These are phyloP conservation scores for Caenorhabditis doughertyi DNA, from an alignment of 2,888 invertebrate genomes.

Conservation along the genomic window DNA sequence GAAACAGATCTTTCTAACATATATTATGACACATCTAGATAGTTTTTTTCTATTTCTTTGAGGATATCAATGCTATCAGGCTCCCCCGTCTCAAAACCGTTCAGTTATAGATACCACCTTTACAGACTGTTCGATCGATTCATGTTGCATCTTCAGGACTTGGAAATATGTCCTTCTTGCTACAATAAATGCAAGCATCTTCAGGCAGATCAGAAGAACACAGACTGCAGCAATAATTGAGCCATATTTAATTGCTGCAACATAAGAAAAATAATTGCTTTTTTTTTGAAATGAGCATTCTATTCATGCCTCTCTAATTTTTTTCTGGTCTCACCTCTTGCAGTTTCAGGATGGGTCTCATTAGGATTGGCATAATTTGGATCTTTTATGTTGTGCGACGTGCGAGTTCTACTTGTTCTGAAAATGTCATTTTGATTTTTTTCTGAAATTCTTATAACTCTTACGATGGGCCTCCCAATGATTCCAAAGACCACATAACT, in stretches of 20 bases:
- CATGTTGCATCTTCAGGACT: conserved; percentile 60
- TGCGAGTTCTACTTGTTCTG: conserved; percentile 63
- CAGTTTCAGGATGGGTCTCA: conserved; percentile 71
- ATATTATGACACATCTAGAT: background rate
- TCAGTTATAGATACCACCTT: conserved; percentile 49
- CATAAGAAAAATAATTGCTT: background rate
- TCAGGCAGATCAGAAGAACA: conserved; percentile 62
- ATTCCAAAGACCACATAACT: conserved; percentile 71
- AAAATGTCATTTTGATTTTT: conserved; percentile 15
- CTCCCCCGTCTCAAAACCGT: conserved; percentile 39
- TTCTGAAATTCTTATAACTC: background rate
- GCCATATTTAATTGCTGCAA: conserved; percentile 71
- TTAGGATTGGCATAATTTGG: conserved; percentile 69
- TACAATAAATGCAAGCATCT: conserved; percentile 65
- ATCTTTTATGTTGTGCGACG: conserved; percentile 60
- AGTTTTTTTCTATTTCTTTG: background rate
- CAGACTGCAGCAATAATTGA: conserved; percentile 65
- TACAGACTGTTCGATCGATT: conserved; percentile 35
- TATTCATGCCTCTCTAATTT: background rate
- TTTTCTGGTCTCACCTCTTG: conserved; percentile 57
- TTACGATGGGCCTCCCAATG: conserved; percentile 68
- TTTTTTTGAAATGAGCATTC: too few relatives aligned
- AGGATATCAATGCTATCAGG: too few relatives aligned
- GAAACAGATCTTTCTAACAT: background rate
- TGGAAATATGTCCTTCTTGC: conserved; percentile 61